A percentile compares a stretch with the other conserved stretches of the same genome.
These are phyloP conservation scores for Dryoscopus gambensis DNA, from an alignment of 2,113 vertebrate species.

Conservation along the genomic window DNA sequence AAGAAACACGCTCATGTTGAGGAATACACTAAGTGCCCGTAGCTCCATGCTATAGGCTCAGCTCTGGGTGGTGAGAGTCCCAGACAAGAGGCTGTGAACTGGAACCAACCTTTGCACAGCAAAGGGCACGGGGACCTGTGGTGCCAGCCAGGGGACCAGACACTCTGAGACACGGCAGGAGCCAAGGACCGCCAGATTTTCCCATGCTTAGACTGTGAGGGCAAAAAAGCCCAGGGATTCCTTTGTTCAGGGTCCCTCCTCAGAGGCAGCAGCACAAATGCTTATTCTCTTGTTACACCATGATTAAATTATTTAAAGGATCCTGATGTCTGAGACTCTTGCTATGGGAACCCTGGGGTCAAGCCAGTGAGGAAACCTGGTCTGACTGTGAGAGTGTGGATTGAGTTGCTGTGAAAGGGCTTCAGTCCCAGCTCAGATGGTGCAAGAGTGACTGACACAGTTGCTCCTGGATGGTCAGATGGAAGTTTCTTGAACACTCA, in stretches of 20 bases:
- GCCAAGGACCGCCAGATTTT: fast-evolving
- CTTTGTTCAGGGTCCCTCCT: neutral
- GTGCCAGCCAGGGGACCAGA: fast-evolving
- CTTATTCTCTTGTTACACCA: neutral
- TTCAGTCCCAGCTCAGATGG: neutral
- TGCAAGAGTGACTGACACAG: fast-evolving
- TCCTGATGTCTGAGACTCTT: neutral
- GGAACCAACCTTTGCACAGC: neutral
- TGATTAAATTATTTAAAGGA: neutral
- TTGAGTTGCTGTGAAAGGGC: neutral
- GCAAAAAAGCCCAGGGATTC: neutral
- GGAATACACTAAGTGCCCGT: neutral
- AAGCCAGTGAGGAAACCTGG: neutral
- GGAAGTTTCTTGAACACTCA: neutral
- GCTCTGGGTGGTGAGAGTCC: neutral
- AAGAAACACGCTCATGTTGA: neutral
- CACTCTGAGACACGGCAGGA: fast-evolving
- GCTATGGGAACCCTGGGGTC: neutral
- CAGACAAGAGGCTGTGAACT: fast-evolving
- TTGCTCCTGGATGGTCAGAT: neutral
- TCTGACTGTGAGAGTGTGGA: neutral
- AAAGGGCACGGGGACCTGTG: neutral
- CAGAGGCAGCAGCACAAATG: neutral
- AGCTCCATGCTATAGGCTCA: fast-evolving
- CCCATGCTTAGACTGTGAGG: neutral